A percentile compares a stretch with the other conserved stretches of the same genome.
phyloP scores from a whole-genome alignment of 2,113 vertebrate genomes.

The Opisthocomus hoazin region DNA sequence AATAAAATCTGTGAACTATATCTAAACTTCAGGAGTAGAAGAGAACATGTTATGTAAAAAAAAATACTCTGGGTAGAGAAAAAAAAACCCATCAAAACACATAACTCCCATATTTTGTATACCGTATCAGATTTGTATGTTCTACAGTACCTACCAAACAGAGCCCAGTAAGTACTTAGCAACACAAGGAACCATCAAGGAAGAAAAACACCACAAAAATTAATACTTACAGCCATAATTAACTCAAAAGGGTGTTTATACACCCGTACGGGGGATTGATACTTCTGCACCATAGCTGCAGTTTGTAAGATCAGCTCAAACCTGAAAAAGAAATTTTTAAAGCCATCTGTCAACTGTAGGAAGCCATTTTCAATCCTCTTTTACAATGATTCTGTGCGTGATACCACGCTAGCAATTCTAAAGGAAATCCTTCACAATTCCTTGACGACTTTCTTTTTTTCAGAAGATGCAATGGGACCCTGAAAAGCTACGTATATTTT shows the following conservation, averaged over 20 bases:
- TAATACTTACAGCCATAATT: slow-evolving; percentile 93
- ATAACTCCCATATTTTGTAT: background rate
- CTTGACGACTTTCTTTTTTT: background rate
- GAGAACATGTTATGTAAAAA: background rate
- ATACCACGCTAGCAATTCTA: background rate
- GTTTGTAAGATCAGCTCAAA: slow-evolving; percentile 34
- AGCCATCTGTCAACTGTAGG: background rate
- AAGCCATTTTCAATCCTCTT: background rate
- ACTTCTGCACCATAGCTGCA: slow-evolving; percentile 92
- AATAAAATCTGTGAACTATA: background rate
- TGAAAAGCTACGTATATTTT: background rate
- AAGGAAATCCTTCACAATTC: background rate
- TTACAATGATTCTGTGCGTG: background rate
- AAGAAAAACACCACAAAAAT: background rate
- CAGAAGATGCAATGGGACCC: background rate
- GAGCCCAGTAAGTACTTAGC: background rate
- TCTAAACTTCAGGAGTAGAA: background rate
- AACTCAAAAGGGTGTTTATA: slow-evolving; percentile 95
- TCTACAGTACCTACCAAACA: background rate
- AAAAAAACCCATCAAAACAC: background rate
- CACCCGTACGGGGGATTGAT: slow-evolving; percentile 93
- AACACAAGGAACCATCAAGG: background rate
- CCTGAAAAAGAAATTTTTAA: slow-evolving; percentile 63
- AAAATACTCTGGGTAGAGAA: background rate
- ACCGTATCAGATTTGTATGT: background rate